phyloP scores from a whole-genome alignment of 2,113 vertebrate genomes.

The Chaetura pelagica region DNA sequence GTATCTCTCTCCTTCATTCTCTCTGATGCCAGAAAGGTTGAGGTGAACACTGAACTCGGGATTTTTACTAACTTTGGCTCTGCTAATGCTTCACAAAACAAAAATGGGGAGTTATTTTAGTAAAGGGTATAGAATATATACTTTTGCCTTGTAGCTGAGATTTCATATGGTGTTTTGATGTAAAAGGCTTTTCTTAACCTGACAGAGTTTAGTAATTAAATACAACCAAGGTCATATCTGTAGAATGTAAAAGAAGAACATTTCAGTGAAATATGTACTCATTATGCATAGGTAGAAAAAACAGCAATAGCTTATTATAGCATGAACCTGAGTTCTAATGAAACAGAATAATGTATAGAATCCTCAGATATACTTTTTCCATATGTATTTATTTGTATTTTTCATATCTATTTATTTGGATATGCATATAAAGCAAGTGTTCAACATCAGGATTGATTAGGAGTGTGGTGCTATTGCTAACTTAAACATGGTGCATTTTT shows the following conservation, averaged over 20 bases:
- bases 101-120: background rate
- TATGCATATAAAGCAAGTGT: background rate
- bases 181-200: constrained; percentile 10
- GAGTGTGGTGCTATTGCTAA: background rate
- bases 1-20: background rate
- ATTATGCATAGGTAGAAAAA: background rate
- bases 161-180: background rate
- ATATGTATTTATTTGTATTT: too few species aligned
- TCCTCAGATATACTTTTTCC: background rate
- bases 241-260: background rate
- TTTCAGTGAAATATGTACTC: background rate
- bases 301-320: background rate
- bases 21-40: background rate
- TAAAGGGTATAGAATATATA: background rate
- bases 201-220: background rate
- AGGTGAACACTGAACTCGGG: background rate
- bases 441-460: background rate
- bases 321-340: background rate
- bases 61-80: background rate
- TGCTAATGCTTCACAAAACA: background rate
- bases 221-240: background rate
- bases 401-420: background rate
- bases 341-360: background rate
- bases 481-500: background rate
- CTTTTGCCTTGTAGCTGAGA: background rate